Evolutionary conservation across 2,113 vertebrate genomes (phyloP).

Genomic region (Anseranas semipalmata): DNA sequence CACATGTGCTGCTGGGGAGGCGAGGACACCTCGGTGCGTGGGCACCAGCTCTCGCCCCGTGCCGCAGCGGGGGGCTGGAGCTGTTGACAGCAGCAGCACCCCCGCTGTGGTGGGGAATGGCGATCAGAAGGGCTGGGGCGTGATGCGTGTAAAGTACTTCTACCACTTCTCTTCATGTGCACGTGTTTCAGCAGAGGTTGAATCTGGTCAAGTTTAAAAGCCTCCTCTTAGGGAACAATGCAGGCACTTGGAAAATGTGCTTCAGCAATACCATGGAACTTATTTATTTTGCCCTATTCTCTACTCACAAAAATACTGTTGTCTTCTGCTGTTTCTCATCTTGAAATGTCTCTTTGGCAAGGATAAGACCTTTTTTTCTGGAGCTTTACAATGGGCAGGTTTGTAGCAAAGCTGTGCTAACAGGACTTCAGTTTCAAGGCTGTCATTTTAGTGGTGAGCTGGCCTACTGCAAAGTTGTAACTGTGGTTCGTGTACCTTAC

Average conservation of each 20-base stretch:
- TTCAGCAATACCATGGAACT: not conserved
- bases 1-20: not conserved
- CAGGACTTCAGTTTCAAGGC: not conserved
- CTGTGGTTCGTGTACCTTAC: not conserved
- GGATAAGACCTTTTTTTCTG: not conserved
- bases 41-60: not conserved
- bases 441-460: not conserved
- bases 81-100: not conserved
- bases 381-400: not conserved
- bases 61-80: too few relatives aligned
- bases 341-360: not conserved
- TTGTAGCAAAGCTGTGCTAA: not conserved
- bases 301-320: not conserved
- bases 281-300: not conserved
- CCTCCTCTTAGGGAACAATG: not conserved
- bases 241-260: not conserved
- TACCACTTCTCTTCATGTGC: fast-evolving
- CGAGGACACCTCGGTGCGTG: fast-evolving
- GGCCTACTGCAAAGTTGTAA: not conserved
- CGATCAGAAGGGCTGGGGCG: not conserved
- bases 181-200: fast-evolving
- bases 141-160: too few relatives aligned
- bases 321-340: not conserved
- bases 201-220: not conserved
- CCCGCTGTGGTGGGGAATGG: not conserved